A percentile compares a stretch with the other conserved stretches of the same genome.
These are phyloP conservation scores for Argyrosomus regius DNA, from an alignment of 2,797 vertebrate species.

Conservation along the genomic window DNA sequence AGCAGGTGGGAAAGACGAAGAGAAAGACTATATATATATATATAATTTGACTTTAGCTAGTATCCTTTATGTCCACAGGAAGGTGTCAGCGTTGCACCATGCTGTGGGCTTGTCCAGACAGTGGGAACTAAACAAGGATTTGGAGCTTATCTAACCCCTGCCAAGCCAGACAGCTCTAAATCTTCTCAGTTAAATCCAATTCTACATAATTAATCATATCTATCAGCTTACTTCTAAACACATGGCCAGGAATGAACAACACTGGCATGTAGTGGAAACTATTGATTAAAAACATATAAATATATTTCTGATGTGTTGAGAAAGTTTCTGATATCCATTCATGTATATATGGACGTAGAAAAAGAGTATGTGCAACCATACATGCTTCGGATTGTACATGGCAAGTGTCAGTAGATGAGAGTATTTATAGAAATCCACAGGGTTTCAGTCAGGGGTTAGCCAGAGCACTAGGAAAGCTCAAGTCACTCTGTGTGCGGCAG, in stretches of 20 bases:
- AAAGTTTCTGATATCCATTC: background rate
- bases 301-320: background rate
- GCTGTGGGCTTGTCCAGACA: conserved; percentile 60
- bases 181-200: conserved; percentile 78
- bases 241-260: conserved; percentile 17
- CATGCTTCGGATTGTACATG: conserved; percentile 31
- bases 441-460: conserved; percentile 58
- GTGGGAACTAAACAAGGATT: conserved; percentile 75
- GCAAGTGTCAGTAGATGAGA: conserved; percentile 22
- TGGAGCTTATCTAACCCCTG: conserved; percentile 72
- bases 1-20: background rate
- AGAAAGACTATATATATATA: background rate
- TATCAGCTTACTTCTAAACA: conserved; percentile 18
- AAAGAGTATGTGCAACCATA: background rate
- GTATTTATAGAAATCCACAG: conserved; percentile 65
- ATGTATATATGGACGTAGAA: background rate
- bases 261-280: background rate
- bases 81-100: conserved; percentile 36
- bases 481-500: conserved; percentile 56
- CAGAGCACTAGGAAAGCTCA: conserved; percentile 42
- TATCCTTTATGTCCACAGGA: conserved; percentile 36
- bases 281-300: background rate
- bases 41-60: background rate
- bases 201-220: conserved; percentile 68
- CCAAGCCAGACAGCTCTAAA: conserved; percentile 73